Base-by-base conservation (phyloP, 2,113 vertebrate species). In the Chaenogobius annularis region DNA sequence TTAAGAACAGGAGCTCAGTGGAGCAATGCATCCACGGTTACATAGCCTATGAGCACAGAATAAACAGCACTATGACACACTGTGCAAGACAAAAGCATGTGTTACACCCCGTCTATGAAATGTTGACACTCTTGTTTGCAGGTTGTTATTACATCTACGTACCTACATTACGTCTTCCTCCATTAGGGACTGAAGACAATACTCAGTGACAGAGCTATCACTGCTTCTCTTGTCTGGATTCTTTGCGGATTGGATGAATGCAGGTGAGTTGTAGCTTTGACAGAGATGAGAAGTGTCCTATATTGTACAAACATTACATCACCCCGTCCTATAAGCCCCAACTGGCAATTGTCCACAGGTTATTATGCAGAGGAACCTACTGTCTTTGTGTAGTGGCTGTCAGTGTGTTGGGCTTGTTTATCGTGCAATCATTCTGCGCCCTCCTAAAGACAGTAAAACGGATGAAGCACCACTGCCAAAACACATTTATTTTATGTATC, bases 221-320 rank as follows among this genome's bases (percentile, higher is more conserved):
- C 66, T 63, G 22, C 50, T 63, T n/a, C 26, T 17, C 83, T 80
- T 74, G 22, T 72, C 78, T 58, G 80, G 88, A 91, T 91, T 91
- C 90, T 88, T 91, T 83, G 64, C 73, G 72, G 83, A 88, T 90
- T 86, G 89, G 89, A 92, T 90, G 90, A 90, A 89, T 73, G 83
- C 92, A 93, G 91, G 90, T 93, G 90, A 92, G 90, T 83, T 88
- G 59, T 72, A 78, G 79, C 81, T 85, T 80, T 92, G 90, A 94
- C 91, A 93, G 86, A 73, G 74, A 90, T 80, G 80, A 87, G 84
- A 92, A 92, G 89, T 92, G 89, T 85, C 80, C 86, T 87, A 87
- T 91, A 83, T 91, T 89, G 89, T 90, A 89, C 78, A 93, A 93
- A 93, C 92, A 93, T 93, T 89, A 90, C 90, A 88, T 93, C 91